Percentiles rank a stretch among this genome's conserved stretches.
Conservation (phyloP, 2,888 invertebrate genomes). For the Chymomyza procnemis region DNA sequence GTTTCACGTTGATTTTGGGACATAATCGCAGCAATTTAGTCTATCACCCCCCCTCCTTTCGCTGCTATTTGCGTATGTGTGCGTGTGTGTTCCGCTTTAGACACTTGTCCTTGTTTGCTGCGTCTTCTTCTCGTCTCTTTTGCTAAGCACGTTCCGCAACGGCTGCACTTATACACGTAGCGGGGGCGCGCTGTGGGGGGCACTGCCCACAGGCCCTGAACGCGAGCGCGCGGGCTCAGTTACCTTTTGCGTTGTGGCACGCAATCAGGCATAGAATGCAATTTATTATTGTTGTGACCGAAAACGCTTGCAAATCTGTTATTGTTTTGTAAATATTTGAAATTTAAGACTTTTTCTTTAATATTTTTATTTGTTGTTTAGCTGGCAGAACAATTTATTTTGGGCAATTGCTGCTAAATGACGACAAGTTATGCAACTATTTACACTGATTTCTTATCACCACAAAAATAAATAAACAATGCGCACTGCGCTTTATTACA, state of each 20-base stretch:
- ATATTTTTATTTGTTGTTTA: not conserved
- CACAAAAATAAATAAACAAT: not conserved
- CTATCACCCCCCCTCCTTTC: not conserved
- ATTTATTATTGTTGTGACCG: not conserved
- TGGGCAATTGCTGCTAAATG: not conserved
- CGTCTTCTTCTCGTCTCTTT: not conserved
- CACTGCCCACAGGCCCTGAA: not conserved
- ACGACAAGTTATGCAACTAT: not conserved
- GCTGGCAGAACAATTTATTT: not conserved
- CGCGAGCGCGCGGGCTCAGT: not conserved
- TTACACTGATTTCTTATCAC: not conserved
- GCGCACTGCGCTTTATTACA: not conserved
- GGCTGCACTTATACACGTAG: not conserved
- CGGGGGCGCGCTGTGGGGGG: not conserved
- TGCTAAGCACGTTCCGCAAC: not conserved
- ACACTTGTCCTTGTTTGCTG: not conserved
- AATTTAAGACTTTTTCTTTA: not conserved
- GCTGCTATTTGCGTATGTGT: not conserved
- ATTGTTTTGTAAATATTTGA: not conserved
- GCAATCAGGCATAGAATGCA: not conserved
- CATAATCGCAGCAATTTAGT: slow-evolving; percentile 58
- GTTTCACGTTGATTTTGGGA: slow-evolving; percentile 86
- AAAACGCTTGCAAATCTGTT: not conserved
- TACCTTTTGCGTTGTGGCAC: not conserved
- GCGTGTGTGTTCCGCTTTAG: not conserved